These are phyloP conservation scores for Thoracochromis brauschi DNA, from an alignment of 2,113 vertebrate genomes.

Conservation along the genomic window DNA sequence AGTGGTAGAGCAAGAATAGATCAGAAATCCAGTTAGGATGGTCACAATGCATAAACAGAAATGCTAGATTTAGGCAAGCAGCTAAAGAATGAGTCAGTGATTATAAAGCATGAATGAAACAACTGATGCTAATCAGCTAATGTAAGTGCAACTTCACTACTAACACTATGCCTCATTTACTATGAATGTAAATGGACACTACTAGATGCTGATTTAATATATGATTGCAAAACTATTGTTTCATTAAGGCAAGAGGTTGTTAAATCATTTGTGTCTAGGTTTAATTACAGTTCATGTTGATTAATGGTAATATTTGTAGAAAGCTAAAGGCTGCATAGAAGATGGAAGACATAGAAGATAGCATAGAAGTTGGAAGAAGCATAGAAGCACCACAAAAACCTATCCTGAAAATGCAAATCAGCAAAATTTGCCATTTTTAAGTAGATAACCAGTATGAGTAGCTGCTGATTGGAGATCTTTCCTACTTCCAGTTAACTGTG, in stretches of 20 bases:
- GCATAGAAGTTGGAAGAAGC: background rate
- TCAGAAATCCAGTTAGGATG: background rate
- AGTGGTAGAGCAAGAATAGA: background rate
- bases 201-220: background rate
- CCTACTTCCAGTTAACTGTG: background rate
- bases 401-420: background rate
- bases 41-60: background rate
- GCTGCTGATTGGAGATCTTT: background rate
- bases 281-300: background rate
- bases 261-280: background rate
- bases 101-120: background rate
- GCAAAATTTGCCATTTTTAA: background rate
- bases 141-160: background rate
- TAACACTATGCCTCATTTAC: background rate
- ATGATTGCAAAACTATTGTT: background rate
- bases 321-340: background rate
- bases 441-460: background rate
- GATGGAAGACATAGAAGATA: background rate
- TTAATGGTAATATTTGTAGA: background rate
- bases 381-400: background rate
- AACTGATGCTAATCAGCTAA: conserved; percentile 13
- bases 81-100: background rate
- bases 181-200: background rate
- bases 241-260: background rate
- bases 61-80: background rate